These are phyloP conservation scores for Chrysopa pallens DNA, from an alignment of 1,140 invertebrate species.

Conservation along the genomic window DNA sequence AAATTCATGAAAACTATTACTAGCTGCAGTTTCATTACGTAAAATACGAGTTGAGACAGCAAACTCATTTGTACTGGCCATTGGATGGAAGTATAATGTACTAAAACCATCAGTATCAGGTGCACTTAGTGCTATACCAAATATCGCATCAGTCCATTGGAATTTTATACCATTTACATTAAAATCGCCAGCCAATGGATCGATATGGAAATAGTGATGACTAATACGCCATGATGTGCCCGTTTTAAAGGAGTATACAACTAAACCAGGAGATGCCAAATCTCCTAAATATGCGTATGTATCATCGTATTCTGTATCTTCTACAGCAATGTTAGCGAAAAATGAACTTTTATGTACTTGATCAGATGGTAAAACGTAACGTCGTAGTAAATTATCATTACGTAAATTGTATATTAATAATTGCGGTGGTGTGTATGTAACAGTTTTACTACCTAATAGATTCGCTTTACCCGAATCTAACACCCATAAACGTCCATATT, in stretches of 20 bases:
- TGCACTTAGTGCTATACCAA: constrained; percentile 41
- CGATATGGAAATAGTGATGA: constrained; percentile 50
- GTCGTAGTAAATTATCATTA: constrained; percentile 44
- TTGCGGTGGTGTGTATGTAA: constrained; percentile 29
- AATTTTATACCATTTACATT: constrained; percentile 52
- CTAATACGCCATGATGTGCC: constrained; percentile 47
- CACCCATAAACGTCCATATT: constrained; percentile 56
- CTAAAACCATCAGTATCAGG: constrained; percentile 42
- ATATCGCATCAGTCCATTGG: constrained; percentile 56
- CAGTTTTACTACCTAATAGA: constrained; percentile 27
- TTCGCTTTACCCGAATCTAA: constrained; percentile 50
- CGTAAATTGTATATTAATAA: constrained; percentile 54
- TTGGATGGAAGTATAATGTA: constrained; percentile 57
- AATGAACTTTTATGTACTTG: constrained; percentile 49
- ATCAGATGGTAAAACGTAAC: constrained; percentile 36
- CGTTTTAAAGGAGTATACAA: constrained; percentile 50
- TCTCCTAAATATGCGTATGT: constrained; percentile 47
- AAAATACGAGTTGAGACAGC: constrained; percentile 44
- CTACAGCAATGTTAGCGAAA: constrained; percentile 56
- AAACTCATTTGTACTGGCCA: constrained; percentile 55
- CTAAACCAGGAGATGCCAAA: constrained; percentile 38
- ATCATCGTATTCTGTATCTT: constrained; percentile 45
- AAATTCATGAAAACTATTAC: constrained; percentile 42
- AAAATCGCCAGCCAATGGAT: constrained; percentile 47
- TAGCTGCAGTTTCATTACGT: constrained; percentile 30